Conservation (phyloP, 2,888 invertebrate genomes). For the Disparrhopalites patrizii region DNA sequence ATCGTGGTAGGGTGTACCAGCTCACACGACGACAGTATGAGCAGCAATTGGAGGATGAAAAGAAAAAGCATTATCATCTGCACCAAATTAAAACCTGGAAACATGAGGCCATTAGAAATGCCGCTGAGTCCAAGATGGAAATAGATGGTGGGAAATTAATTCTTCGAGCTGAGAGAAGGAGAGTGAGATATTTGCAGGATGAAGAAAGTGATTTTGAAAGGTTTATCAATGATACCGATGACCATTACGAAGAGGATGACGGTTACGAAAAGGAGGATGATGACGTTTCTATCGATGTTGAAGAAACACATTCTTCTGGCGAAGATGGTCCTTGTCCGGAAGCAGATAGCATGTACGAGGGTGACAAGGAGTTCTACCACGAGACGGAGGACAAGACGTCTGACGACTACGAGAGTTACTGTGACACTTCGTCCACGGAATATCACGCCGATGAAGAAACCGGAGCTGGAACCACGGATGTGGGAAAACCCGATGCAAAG, state of each 20-base stretch:
- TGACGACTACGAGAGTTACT: neutral
- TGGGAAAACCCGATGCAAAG: no score
- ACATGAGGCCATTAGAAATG: slow-evolving; percentile 1
- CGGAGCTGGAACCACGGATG: no score
- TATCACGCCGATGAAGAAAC: neutral
- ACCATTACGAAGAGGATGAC: slow-evolving; percentile 16
- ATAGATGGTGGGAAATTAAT: slow-evolving; percentile 2
- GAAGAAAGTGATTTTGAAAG: slow-evolving; percentile 21
- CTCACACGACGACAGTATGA: slow-evolving; percentile 18
- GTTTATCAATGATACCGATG: slow-evolving; percentile 18
- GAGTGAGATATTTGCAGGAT: neutral
- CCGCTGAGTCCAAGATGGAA: neutral
- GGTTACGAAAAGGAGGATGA: slow-evolving; percentile 12
- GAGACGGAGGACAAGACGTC: neutral
- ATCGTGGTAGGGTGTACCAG: slow-evolving; percentile 14
- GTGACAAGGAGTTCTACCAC: slow-evolving; percentile 7
- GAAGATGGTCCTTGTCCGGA: slow-evolving; percentile 17
- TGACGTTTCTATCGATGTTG: neutral
- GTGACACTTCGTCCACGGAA: neutral
- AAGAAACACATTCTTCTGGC: neutral
- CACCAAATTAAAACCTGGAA: no score
- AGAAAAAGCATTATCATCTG: no score
- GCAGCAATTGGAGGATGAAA: neutral
- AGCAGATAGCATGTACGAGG: slow-evolving; percentile 22
- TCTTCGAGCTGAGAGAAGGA: neutral